These are phyloP conservation scores for Platichthys stellatus DNA, from an alignment of 2,113 vertebrate species.

Conservation along the genomic window DNA sequence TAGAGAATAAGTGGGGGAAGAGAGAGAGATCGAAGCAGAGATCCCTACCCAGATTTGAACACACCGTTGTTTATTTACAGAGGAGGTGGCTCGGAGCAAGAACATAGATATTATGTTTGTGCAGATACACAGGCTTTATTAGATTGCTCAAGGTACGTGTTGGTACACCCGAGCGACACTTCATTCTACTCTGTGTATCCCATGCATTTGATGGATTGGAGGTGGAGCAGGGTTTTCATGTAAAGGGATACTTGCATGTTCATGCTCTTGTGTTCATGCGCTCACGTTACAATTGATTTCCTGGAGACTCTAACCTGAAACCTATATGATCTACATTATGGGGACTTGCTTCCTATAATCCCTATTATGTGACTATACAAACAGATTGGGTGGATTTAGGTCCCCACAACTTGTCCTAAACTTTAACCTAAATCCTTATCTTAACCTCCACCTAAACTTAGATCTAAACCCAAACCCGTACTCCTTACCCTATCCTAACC, in stretches of 20 bases:
- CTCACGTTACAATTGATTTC: neutral
- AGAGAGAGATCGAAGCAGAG: neutral
- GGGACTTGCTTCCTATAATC: neutral
- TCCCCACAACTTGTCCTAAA: neutral
- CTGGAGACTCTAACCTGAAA: too few species aligned
- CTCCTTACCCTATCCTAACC: too few species aligned
- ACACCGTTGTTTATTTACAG: conserved; percentile 37
- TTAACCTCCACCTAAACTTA: too few species aligned
- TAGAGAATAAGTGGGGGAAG: neutral
- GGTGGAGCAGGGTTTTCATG: neutral
- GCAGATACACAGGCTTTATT: neutral
- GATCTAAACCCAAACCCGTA: too few species aligned
- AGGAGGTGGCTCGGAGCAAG: conserved; percentile 25
- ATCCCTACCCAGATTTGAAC: conserved; percentile 13
- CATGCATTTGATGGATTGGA: neutral
- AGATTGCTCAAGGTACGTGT: conserved; percentile 11
- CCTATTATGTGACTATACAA: neutral
- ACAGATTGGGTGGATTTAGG: neutral
- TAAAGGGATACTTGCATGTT: too few species aligned
- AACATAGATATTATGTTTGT: conserved; percentile 45
- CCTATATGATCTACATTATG: neutral
- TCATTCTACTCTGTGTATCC: neutral
- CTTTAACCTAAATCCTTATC: too few species aligned
- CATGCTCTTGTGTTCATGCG: too few species aligned
- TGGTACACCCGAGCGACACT: neutral